phyloP scores from a whole-genome alignment of 2,797 vertebrate genomes.

The Vespertilio murinus region DNA sequence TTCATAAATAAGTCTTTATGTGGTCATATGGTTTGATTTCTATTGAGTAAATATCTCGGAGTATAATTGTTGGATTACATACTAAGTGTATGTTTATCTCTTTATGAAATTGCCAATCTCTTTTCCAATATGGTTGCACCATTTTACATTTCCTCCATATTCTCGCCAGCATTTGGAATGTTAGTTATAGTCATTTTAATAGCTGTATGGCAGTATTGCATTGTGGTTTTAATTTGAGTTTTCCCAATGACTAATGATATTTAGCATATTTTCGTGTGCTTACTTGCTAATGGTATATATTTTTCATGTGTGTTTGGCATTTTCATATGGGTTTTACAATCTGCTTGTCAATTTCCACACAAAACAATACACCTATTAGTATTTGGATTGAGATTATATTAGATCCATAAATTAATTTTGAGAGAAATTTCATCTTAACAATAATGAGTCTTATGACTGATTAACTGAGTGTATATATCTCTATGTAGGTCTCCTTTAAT shows the following conservation, averaged over 20 bases:
- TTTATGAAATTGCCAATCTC: background rate
- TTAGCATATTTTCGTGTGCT: background rate
- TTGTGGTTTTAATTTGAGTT: constrained; percentile 12
- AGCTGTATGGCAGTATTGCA: background rate
- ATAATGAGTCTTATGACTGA: background rate
- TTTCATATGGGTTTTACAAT: constrained; percentile 41
- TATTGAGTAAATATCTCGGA: background rate
- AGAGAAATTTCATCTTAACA: constrained; percentile 39
- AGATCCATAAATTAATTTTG: constrained; percentile 27
- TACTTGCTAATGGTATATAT: background rate
- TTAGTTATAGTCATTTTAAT: constrained; percentile 32
- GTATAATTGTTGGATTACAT: background rate
- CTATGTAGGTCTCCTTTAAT: background rate
- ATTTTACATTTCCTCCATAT: background rate
- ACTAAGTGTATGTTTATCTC: background rate
- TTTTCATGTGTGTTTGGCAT: background rate
- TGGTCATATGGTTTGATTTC: background rate
- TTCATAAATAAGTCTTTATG: background rate
- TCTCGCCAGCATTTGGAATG: background rate
- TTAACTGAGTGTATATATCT: constrained; percentile 1
- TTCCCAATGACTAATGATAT: background rate
- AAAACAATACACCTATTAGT: background rate
- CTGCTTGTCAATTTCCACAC: constrained; percentile 24
- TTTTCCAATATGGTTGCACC: background rate
- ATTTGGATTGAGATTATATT: background rate